phyloP scores from a whole-genome alignment of 1,140 invertebrate species.

The Yoshiicerus persimilis region DNA sequence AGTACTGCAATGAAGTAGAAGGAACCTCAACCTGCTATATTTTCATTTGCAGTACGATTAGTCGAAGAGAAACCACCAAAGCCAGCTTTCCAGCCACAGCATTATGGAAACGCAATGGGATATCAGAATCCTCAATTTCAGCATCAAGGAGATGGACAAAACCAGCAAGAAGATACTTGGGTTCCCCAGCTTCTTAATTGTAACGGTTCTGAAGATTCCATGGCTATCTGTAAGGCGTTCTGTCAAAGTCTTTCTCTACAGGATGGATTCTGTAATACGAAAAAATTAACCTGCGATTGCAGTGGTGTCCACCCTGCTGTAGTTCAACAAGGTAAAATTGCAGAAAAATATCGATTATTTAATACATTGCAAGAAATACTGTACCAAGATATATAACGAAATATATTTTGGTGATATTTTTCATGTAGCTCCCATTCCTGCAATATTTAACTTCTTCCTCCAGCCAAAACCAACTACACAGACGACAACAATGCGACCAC shows the following conservation, averaged over 20 bases:
- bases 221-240: slow-evolving; percentile 27
- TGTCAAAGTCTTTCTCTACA: not conserved
- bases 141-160: not conserved
- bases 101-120: no score
- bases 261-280: not conserved
- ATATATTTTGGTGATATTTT: not conserved
- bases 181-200: slow-evolving; percentile 25
- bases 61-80: slow-evolving; percentile 29
- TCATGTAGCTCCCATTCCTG: not conserved
- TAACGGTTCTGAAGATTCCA: not conserved
- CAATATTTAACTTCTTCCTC: not conserved
- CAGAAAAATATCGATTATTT: not conserved
- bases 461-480: not conserved
- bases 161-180: no score
- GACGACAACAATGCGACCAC: not conserved
- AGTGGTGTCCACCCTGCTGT: not conserved
- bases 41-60: slow-evolving; percentile 22
- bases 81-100: not conserved
- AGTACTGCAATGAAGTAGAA: not conserved
- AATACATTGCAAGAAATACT: not conserved
- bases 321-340: not conserved
- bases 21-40: not conserved
- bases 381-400: not conserved
- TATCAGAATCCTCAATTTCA: not conserved
- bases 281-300: not conserved